phyloP scores from a whole-genome alignment of 2,797 vertebrate species.

The Coregonus sp. region DNA sequence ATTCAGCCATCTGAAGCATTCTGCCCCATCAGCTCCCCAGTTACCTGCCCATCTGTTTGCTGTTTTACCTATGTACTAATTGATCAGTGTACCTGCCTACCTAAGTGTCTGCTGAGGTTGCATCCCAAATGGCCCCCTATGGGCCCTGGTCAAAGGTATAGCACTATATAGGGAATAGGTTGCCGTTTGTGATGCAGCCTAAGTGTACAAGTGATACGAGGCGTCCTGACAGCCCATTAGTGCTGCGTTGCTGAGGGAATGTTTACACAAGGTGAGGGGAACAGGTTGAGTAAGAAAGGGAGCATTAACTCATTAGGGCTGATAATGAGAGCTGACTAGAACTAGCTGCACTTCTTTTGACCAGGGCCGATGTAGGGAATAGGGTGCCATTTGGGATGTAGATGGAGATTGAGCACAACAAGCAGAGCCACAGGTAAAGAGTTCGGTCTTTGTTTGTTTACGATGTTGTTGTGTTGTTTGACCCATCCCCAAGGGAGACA shows the following conservation, averaged over 20 bases:
- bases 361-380: neutral
- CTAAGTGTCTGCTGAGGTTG: neutral
- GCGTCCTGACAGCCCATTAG: slow-evolving; percentile 41
- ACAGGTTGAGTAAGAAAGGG: too few species aligned
- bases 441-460: slow-evolving; percentile 31
- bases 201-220: slow-evolving; percentile 25
- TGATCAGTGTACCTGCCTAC: neutral
- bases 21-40: neutral
- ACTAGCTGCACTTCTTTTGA: slow-evolving; percentile 7
- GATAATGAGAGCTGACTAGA: slow-evolving; percentile 49
- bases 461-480: neutral
- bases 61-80: neutral
- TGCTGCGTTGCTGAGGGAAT: slow-evolving; percentile 4
- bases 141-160: too few species aligned
- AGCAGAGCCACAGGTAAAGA: neutral
- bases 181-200: too few species aligned
- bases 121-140: neutral
- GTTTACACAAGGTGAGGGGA: slow-evolving; percentile 20
- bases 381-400: neutral
- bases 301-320: slow-evolving; percentile 46
- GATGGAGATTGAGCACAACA: neutral
- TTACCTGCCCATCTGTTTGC: neutral
- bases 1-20: slow-evolving; percentile 36
- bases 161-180: too few species aligned
- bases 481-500: slow-evolving; percentile 94